Conservation (phyloP, 2,113 vertebrate genomes). For the Melanocharis versteri region DNA sequence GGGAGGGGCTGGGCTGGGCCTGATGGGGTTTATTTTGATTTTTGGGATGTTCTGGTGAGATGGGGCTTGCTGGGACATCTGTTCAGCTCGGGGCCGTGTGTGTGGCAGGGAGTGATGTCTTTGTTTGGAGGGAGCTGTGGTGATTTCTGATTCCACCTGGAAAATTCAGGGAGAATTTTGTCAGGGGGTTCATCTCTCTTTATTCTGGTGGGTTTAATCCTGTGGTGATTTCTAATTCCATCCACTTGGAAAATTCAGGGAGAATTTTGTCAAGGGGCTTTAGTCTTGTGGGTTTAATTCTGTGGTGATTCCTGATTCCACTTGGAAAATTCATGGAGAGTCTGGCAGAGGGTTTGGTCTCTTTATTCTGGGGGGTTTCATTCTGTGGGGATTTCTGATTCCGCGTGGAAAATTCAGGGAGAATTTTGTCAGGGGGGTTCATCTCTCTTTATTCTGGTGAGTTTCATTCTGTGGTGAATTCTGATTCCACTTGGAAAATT, state of each 20-base stretch:
- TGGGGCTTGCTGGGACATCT: background rate
- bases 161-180: background rate
- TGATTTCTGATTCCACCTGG: background rate
- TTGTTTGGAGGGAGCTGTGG: background rate
- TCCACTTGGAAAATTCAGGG: background rate
- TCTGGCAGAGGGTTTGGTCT: accelerated
- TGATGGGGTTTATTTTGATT: background rate
- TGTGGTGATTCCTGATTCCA: background rate
- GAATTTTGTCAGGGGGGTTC: accelerated
- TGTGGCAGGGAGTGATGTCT: constrained; percentile 1
- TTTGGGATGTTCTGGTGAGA: background rate
- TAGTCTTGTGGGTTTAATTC: background rate
- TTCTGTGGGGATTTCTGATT: background rate
- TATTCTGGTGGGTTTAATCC: background rate
- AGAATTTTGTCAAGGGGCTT: background rate
- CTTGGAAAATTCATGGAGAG: background rate
- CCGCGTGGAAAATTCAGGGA: background rate
- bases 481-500: background rate
- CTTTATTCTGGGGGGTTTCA: background rate
- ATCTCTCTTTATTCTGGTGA: background rate
- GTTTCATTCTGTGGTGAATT: background rate
- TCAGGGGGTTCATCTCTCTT: accelerated
- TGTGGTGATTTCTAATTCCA: background rate
- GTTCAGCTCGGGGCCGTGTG: background rate
- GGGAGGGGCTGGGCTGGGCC: background rate